Percentiles rank a stretch among this genome's conserved stretches.
These are phyloP conservation scores for Phrynocephalus forsythii DNA, from an alignment of 2,797 vertebrate genomes.

Conservation along the genomic window DNA sequence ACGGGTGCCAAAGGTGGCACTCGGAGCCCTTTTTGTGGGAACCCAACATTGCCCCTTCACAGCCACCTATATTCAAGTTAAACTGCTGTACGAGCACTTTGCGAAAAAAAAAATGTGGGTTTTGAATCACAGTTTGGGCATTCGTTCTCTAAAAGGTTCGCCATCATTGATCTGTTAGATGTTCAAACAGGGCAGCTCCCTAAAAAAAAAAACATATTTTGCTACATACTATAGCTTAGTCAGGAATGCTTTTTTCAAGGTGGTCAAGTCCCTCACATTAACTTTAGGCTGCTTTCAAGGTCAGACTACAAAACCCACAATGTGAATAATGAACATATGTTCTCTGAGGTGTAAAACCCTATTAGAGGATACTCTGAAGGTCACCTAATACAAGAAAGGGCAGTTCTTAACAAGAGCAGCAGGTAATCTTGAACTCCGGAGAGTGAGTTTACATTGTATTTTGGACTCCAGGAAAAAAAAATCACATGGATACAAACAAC, in stretches of 20 bases:
- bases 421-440: constrained; percentile 3
- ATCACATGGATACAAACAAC: background rate
- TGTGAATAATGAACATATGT: constrained; percentile 35
- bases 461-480: no score
- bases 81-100: no score
- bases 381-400: constrained; percentile 18
- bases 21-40: no score
- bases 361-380: constrained; percentile 27
- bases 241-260: constrained; percentile 2
- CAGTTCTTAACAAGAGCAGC: background rate
- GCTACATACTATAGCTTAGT: background rate
- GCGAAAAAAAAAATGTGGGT: no score
- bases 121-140: no score
- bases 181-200: background rate
- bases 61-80: no score
- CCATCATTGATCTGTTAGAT: background rate
- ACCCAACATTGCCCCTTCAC: no score
- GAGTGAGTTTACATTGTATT: background rate
- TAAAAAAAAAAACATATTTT: background rate
- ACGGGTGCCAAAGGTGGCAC: no score
- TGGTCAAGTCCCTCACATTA: background rate
- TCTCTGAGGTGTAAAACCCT: constrained; percentile 16
- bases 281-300: constrained; percentile 8
- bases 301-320: constrained; percentile 14
- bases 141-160: no score